Evolutionary conservation across 2,888 invertebrate species (phyloP).

Genomic region (Nemotelus pantherinus): DNA sequence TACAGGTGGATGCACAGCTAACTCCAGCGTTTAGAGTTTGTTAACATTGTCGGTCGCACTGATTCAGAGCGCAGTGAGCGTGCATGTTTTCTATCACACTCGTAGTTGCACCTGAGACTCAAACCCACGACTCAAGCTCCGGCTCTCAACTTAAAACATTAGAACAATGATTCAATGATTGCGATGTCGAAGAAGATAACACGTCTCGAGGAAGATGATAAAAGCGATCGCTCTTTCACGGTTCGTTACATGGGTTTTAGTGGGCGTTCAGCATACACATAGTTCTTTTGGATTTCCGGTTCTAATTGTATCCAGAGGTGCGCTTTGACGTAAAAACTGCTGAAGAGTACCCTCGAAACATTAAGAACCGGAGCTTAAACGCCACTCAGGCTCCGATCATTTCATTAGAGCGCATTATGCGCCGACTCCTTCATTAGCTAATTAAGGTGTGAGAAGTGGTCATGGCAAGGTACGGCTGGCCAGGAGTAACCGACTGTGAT

Average conservation of each 20-base stretch:
- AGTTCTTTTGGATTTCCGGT: constrained; percentile 32
- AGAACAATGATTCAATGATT: constrained; percentile 32
- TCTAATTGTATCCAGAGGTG: not conserved
- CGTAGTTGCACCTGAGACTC: not conserved
- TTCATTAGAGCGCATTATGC: constrained; percentile 19
- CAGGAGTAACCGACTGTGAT: not conserved
- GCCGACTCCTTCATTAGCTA: constrained; percentile 22
- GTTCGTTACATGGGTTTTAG: constrained; percentile 42
- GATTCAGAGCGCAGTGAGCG: not conserved
- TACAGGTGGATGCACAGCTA: constrained; percentile 32
- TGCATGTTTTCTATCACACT: not conserved
- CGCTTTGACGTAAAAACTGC: not conserved
- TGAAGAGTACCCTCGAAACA: no score
- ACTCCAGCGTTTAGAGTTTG: constrained; percentile 37
- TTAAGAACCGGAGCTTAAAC: not conserved
- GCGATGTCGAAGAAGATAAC: constrained; percentile 25
- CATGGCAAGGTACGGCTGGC: not conserved
- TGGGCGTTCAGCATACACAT: constrained; percentile 23
- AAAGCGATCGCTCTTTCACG: constrained; percentile 44
- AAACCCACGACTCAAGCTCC: not conserved
- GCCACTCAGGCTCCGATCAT: not conserved
- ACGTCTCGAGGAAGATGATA: constrained; percentile 33
- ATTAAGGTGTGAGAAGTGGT: constrained; percentile 42
- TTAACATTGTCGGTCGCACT: constrained; percentile 15
- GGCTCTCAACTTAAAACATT: constrained; percentile 19